These are phyloP conservation scores for Tinea semifulvella DNA, from an alignment of 2,888 invertebrate genomes.

Conservation along the genomic window DNA sequence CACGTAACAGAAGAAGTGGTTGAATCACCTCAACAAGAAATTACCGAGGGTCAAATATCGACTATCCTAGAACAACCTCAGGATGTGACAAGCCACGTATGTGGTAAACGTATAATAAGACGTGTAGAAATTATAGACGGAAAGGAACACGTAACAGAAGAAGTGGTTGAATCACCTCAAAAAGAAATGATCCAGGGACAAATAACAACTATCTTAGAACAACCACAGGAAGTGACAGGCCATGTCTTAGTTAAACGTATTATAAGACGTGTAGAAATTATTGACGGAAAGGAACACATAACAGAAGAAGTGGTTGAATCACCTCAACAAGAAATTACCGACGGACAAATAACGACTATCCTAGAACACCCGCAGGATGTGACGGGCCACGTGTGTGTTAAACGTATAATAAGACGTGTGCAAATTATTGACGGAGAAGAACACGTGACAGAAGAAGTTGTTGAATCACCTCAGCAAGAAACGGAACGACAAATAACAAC, in stretches of 20 bases:
- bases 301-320: conserved; percentile 10
- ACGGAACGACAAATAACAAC: no score
- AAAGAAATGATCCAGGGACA: neutral
- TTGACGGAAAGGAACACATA: conserved; percentile 32
- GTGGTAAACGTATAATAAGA: neutral
- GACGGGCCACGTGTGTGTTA: neutral
- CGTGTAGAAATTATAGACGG: conserved; percentile 75
- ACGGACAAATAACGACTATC: no score
- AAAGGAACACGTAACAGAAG: conserved; percentile 78
- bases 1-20: neutral
- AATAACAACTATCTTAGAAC: conserved; percentile 74
- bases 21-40: conserved; percentile 60
- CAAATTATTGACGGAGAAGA: conserved; percentile 25
- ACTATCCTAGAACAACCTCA: neutral
- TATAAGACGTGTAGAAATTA: conserved; percentile 77
- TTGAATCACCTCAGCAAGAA: conserved; percentile 90
- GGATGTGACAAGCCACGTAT: neutral
- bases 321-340: neutral
- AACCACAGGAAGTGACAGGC: conserved; percentile 60
- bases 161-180: conserved; percentile 71
- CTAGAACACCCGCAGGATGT: conserved; percentile 17
- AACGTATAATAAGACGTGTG: conserved; percentile 19
- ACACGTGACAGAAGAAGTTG: conserved; percentile 52
- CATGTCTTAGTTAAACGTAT: conserved; percentile 78
- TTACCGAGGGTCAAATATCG: neutral